phyloP scores from a whole-genome alignment of 2,113 vertebrate species.

The Mionectes macconnelli region DNA sequence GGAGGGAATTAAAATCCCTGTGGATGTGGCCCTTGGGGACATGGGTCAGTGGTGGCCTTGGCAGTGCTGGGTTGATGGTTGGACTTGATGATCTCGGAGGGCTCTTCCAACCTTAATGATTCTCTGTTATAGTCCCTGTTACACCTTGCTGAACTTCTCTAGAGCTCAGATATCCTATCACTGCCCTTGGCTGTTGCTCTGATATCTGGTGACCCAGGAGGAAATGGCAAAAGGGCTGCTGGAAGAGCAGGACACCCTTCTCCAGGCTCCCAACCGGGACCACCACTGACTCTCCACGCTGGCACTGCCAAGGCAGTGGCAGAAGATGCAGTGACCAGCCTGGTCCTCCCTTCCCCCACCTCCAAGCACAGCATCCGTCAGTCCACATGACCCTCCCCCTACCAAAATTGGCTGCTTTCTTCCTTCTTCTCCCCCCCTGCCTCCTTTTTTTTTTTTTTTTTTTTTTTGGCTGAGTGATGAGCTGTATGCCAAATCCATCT shows the following conservation, averaged over 20 bases:
- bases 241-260: neutral
- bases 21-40: neutral
- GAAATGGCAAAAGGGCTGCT: neutral
- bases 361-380: neutral
- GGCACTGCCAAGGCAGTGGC: neutral
- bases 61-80: neutral
- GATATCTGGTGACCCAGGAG: neutral
- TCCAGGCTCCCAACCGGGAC: fast-evolving
- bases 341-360: constrained; percentile 6
- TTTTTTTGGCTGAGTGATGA: constrained; percentile 63
- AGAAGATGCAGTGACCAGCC: neutral
- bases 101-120: neutral
- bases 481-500: constrained; percentile 72
- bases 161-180: neutral
- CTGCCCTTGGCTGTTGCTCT: neutral
- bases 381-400: constrained; percentile 42
- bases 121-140: neutral
- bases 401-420: constrained; percentile 45
- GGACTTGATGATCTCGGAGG: neutral
- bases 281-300: fast-evolving
- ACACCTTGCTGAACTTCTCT: fast-evolving
- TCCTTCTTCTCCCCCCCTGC: neutral
- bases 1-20: fast-evolving
- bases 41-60: neutral
- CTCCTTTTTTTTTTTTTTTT: constrained; percentile 25